Evolutionary conservation across 2,888 invertebrate species (phyloP).

Genomic region (Cancer borealis): DNA sequence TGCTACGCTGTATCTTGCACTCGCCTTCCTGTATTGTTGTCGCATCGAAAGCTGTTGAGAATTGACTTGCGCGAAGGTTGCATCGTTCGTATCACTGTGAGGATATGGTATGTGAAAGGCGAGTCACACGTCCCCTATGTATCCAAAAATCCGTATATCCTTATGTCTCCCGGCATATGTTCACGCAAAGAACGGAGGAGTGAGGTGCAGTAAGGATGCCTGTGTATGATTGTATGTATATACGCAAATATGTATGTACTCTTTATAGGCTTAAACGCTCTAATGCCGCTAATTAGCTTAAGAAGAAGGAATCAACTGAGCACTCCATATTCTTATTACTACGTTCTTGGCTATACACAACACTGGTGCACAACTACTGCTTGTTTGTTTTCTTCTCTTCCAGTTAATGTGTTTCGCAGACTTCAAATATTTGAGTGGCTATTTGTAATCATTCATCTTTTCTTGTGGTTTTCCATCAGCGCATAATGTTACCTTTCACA

Average conservation of each 20-base stretch:
- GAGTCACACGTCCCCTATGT: background rate
- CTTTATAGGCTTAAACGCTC: background rate
- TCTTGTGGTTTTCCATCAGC: background rate
- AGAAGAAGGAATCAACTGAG: background rate
- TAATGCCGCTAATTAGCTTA: background rate
- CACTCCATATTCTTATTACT: background rate
- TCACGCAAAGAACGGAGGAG: background rate
- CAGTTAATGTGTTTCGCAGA: slow-evolving; percentile 26
- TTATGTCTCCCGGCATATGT: background rate
- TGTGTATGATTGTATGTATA: background rate
- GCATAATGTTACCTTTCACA: background rate
- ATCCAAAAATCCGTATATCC: background rate
- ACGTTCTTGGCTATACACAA: background rate
- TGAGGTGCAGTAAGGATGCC: background rate
- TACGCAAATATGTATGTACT: background rate
- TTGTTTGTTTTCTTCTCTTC: background rate
- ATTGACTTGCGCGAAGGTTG: background rate
- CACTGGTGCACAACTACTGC: background rate
- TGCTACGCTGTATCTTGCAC: background rate
- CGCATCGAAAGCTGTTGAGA: background rate
- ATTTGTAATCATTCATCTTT: background rate
- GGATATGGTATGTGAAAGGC: background rate
- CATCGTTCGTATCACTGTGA: background rate
- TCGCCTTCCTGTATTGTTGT: background rate
- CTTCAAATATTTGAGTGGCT: background rate